These are phyloP conservation scores for Malurus melanocephalus DNA, from an alignment of 2,113 vertebrate species.

Conservation along the genomic window DNA sequence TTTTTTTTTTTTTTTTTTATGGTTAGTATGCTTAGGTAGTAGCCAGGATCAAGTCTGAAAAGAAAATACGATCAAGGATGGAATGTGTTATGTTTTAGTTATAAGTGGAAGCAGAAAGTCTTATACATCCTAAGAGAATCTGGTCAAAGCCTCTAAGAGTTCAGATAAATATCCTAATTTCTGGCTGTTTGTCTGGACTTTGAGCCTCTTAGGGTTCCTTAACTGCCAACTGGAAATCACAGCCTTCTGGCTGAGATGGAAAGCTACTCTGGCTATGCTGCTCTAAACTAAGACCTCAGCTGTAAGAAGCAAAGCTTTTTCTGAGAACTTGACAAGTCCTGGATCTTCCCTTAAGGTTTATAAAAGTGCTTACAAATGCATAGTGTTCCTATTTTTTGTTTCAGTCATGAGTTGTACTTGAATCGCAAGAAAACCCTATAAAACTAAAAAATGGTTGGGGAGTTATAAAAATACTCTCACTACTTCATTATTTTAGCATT, in stretches of 20 bases:
- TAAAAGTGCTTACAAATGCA: slow-evolving; percentile 8
- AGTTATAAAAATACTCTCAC: slow-evolving; percentile 17
- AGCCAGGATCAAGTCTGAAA: background rate
- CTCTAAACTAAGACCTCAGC: background rate
- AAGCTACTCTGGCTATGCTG: background rate
- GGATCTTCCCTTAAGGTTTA: slow-evolving; percentile 16
- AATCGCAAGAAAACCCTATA: background rate
- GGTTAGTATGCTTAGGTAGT: background rate
- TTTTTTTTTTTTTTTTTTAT: background rate
- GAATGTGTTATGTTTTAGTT: background rate
- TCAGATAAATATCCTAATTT: background rate
- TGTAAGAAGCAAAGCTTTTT: background rate
- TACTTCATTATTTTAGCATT: slow-evolving; percentile 12
- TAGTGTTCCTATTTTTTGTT: background rate
- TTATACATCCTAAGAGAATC: background rate
- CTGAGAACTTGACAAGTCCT: background rate
- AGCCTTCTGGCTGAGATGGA: background rate
- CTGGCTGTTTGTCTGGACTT: slow-evolving; percentile 2
- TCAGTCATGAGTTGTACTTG: background rate
- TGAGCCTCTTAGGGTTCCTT: background rate
- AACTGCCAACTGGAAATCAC: background rate
- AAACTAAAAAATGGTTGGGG: background rate
- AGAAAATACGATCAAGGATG: background rate
- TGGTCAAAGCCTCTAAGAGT: background rate
- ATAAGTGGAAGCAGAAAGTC: background rate